Base-by-base conservation (phyloP, 2,888 invertebrate genomes). In the Pterostichus niger region DNA sequence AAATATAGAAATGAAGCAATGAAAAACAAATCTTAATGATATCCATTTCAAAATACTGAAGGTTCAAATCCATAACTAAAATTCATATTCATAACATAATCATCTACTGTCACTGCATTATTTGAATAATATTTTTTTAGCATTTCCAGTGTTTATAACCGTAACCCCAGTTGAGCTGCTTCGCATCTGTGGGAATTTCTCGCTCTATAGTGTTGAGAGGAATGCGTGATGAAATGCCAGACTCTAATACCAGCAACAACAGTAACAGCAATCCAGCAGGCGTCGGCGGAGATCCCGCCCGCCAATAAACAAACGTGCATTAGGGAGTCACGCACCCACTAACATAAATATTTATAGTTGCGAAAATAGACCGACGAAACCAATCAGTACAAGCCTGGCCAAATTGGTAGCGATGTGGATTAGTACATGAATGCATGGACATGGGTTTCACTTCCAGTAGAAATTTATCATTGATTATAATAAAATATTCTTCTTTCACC, bases 261-360 rank as follows among this genome's bases (percentile, higher is more conserved):
- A n/a, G n/a, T n/a, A n/a, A n/a, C n/a, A n/a, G n/a, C n/a, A 71
- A 40, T 40, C 44, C 3, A 9, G 44, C 68, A 44, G 46, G 24
- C 17, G 68, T 13, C 17, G 15, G 4, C 11, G 68, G 35, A 35
- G 33, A 64, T 56, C 56, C 6, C 35, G 17, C 24, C 44, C 40
- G 44, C 68, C 68, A 54, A 71, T 81, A 81, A 81, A 81, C 81
- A 81, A 68, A 71, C 56, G 64, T 56, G 35, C 73, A 81, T 81
- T 73, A 81, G 73, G 71, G 52, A 81, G 40, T 71, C 35, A 44
- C 35, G 52, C 71, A 81, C 40, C 71, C 54, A 81, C 81, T 24
- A 73, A 73, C 40, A 73, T 81, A 81, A 81, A 81, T 81, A 81
- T 81, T 81, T 81, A 73, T 73, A 44, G 17, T 40, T 40, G 81